phyloP scores from a whole-genome alignment of 2,113 vertebrate species.

The Nothoprocta perdicaria region DNA sequence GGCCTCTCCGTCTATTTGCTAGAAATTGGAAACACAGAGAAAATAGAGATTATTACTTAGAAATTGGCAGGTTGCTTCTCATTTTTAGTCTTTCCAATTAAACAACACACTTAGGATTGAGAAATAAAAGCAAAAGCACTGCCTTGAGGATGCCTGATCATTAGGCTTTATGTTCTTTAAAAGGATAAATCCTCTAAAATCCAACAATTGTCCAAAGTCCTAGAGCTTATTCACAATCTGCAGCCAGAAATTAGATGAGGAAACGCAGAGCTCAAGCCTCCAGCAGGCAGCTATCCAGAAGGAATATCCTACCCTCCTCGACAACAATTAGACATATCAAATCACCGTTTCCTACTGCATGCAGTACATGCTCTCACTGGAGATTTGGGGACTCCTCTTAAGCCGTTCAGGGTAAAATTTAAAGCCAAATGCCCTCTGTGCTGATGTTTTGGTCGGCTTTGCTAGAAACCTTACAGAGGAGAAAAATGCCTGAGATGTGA shows the following conservation, averaged over 20 bases:
- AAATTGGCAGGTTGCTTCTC: not conserved
- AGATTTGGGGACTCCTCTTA: not conserved
- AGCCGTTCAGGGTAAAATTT: not conserved
- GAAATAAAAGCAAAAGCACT: not conserved
- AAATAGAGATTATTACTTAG: not conserved
- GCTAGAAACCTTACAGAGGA: not conserved
- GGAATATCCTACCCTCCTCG: not conserved
- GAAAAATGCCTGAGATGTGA: not conserved
- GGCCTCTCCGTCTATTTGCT: conserved; percentile 93
- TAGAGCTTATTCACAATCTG: not conserved
- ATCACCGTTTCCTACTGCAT: not conserved
- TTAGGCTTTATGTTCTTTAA: not conserved
- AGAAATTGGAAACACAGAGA: not conserved
- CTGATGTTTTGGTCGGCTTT: not conserved
- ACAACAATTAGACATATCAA: not conserved
- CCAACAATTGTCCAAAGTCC: not conserved
- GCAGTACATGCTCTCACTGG: not conserved
- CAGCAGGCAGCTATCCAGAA: not conserved
- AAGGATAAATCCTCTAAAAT: not conserved
- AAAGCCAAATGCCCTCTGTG: not conserved
- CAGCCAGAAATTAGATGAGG: not conserved
- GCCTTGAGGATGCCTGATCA: not conserved
- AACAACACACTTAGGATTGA: not conserved
- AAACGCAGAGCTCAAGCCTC: not conserved
- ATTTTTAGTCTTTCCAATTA: not conserved